These are phyloP conservation scores for Plecturocebus donacophilus DNA, from an alignment of 2,113 vertebrate genomes.

Conservation along the genomic window DNA sequence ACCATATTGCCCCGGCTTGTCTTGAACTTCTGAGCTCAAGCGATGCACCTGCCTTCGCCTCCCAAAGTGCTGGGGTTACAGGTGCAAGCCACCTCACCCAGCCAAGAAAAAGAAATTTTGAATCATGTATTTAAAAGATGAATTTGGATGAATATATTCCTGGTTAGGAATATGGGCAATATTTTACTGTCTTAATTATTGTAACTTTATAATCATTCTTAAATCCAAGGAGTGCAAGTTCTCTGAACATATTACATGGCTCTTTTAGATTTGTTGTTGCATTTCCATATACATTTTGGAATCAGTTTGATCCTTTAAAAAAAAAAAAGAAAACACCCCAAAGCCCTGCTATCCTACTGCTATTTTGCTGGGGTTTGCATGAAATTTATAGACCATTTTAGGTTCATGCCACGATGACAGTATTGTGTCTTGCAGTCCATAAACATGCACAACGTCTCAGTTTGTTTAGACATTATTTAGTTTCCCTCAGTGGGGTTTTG, in stretches of 20 bases:
- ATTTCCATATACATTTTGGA: background rate
- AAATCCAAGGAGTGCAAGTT: background rate
- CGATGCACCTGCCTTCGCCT: too few relatives aligned
- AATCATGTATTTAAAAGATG: background rate
- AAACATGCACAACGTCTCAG: background rate
- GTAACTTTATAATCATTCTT: background rate
- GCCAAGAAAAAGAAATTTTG: background rate
- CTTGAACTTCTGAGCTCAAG: too few relatives aligned
- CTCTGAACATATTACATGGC: background rate
- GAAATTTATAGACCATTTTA: background rate
- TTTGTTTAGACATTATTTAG: background rate
- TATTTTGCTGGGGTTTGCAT: background rate
- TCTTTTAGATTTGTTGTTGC: background rate
- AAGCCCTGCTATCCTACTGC: background rate
- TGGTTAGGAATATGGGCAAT: background rate
- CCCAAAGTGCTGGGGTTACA: too few relatives aligned
- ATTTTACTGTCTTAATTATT: background rate
- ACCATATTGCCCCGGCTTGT: too few relatives aligned
- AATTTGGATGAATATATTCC: background rate
- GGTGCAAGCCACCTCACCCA: too few relatives aligned
- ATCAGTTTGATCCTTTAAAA: background rate
- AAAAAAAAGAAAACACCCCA: too few relatives aligned
- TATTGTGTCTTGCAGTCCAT: background rate
- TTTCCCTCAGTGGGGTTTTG: background rate
- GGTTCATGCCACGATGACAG: too few relatives aligned